A percentile compares a stretch with the other conserved stretches of the same genome.
phyloP scores from a whole-genome alignment of 2,797 vertebrate genomes.

The Odontamblyopus lacepedii region DNA sequence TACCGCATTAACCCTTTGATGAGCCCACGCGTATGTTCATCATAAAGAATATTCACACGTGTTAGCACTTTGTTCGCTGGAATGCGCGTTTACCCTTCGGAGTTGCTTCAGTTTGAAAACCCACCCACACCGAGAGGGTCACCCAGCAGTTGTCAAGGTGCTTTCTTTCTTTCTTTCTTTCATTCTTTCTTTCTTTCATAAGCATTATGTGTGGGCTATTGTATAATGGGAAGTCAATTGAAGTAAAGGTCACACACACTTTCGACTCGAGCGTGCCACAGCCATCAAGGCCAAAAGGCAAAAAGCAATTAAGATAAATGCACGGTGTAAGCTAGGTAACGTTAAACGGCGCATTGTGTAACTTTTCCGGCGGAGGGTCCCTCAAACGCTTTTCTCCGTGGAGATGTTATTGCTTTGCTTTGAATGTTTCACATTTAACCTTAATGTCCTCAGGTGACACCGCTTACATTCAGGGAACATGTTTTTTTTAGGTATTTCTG shows the following conservation, averaged over 20 bases:
- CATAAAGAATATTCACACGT: not conserved
- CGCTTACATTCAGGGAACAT: too few species aligned
- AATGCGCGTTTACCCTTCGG: not conserved
- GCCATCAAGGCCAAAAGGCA: not conserved
- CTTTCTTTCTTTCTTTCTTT: not conserved
- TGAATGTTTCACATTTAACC: too few species aligned
- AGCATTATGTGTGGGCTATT: not conserved
- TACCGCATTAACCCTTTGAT: not conserved
- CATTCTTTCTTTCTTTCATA: not conserved
- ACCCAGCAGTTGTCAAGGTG: not conserved
- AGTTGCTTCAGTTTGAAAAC: not conserved
- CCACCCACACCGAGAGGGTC: not conserved
- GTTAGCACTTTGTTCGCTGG: not conserved
- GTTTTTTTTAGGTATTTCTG: too few species aligned
- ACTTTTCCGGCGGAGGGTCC: too few species aligned
- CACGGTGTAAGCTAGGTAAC: not conserved
- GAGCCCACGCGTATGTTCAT: not conserved
- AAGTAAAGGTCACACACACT: not conserved
- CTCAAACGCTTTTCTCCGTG: too few species aligned
- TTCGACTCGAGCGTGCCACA: not conserved
- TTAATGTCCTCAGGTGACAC: too few species aligned
- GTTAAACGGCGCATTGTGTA: too few species aligned
- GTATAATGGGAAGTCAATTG: not conserved
- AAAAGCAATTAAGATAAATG: not conserved
- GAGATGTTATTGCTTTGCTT: too few species aligned